Percentiles rank a stretch among this genome's conserved stretches.
Conservation (phyloP, 92 coral and sea anemone genomes). For the Isaurus tuberculatus region DNA sequence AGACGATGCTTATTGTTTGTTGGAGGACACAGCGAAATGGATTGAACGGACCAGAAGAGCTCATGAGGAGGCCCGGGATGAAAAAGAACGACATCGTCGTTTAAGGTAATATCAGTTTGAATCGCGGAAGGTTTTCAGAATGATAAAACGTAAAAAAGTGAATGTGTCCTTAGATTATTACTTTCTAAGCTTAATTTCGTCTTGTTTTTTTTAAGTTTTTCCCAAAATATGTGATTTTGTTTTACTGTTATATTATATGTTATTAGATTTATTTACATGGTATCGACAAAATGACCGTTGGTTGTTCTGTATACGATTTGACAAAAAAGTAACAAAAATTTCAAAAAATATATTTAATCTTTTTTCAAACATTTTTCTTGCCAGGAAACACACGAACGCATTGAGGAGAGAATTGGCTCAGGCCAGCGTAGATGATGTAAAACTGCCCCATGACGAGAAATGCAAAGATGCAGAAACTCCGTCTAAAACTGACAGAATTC, state of each 20-base stretch:
- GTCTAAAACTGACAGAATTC: background rate
- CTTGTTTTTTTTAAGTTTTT: too few relatives aligned
- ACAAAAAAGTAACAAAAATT: too few relatives aligned
- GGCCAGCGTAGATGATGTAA: background rate
- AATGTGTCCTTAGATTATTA: too few relatives aligned
- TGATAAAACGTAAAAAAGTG: too few relatives aligned
- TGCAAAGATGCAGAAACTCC: background rate
- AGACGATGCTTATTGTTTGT: background rate
- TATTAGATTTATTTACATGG: too few relatives aligned
- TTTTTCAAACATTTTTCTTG: background rate
- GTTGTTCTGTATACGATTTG: too few relatives aligned
- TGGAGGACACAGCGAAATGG: conserved; percentile 10
- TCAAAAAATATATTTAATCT: too few relatives aligned
- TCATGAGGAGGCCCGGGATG: background rate
- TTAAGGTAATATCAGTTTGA: conserved; percentile 1
- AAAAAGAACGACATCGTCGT: background rate
- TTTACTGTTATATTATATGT: too few relatives aligned
- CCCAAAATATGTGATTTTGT: too few relatives aligned
- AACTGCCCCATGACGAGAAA: background rate
- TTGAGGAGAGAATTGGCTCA: conserved; percentile 3
- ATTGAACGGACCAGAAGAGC: background rate
- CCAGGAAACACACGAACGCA: background rate
- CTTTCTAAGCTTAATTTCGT: too few relatives aligned
- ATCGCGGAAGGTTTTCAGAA: too few relatives aligned
- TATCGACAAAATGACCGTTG: too few relatives aligned